These are phyloP conservation scores for western clawed frog (Xenopus tropicalis) DNA, from an alignment of 2,113 vertebrate species.

Conservation along the genomic window DNA sequence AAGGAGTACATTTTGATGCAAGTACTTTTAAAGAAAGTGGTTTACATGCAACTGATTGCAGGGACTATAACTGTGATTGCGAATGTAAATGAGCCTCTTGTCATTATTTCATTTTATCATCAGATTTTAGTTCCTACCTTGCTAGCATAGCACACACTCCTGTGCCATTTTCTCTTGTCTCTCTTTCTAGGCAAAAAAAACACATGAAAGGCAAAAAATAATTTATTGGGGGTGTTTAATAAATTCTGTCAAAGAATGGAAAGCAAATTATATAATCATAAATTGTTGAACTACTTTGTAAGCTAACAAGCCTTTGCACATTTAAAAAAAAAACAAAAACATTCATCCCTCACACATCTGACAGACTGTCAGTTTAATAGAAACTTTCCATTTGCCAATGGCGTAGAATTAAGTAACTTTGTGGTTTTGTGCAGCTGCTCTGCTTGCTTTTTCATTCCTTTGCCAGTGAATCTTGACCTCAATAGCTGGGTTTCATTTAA, in stretches of 20 bases:
- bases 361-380: constrained; percentile 50
- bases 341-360: constrained; percentile 49
- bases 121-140: background rate
- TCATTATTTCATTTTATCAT: no score
- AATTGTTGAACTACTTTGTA: constrained; percentile 48
- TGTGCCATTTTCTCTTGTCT: background rate
- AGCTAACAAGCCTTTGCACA: constrained; percentile 28
- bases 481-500: constrained; percentile 61
- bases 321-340: constrained; percentile 59
- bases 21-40: no score
- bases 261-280: constrained; percentile 30
- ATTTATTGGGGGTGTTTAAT: background rate
- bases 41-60: no score
- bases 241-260: constrained; percentile 10
- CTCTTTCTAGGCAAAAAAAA: background rate
- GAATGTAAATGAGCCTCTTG: no score
- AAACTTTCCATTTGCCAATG: constrained; percentile 54
- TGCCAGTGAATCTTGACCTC: constrained; percentile 56
- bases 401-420: constrained; percentile 53
- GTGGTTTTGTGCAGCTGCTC: constrained; percentile 53
- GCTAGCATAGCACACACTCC: background rate
- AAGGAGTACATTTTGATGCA: no score
- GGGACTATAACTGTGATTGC: no score
- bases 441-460: constrained; percentile 54
- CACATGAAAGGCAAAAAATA: background rate